A percentile compares a stretch with the other conserved stretches of the same genome.
Conservation (phyloP, 2,113 vertebrate genomes). For the Tonatia bakeri region DNA sequence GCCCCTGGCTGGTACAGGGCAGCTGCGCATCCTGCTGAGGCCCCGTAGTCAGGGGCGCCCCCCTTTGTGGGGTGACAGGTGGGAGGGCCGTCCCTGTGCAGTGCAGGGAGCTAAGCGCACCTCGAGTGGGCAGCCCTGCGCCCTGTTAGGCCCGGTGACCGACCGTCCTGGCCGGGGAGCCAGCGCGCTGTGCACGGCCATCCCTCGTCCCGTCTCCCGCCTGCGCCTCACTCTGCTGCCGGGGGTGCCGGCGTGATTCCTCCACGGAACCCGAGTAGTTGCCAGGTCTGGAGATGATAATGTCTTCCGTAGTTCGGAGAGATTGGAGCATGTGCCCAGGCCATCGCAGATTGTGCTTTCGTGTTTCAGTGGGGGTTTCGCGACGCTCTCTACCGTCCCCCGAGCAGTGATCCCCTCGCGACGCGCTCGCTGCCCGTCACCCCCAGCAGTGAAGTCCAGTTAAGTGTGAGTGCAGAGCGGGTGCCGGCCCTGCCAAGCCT, state of each 20-base stretch:
- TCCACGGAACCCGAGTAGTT: conserved; percentile 81
- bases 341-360: conserved; percentile 76
- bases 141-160: no score
- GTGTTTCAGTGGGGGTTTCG: conserved; percentile 70
- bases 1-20: conserved; percentile 55
- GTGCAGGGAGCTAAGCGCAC: no score
- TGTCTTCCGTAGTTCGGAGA: conserved; percentile 79
- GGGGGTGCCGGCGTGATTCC: conserved; percentile 76
- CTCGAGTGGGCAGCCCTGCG: no score
- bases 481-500: conserved; percentile 73
- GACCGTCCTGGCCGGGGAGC: fast-evolving
- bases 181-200: background rate
- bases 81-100: no score
- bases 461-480: conserved; percentile 81
- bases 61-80: no score
- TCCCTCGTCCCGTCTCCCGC: conserved; percentile 70
- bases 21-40: conserved; percentile 55
- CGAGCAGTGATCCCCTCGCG: conserved; percentile 74
- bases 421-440: conserved; percentile 81
- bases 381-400: conserved; percentile 76
- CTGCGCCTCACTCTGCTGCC: conserved; percentile 67
- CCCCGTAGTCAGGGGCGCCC: no score
- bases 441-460: conserved; percentile 79
- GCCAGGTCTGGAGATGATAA: conserved; percentile 74
- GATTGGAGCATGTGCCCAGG: conserved; percentile 67